These are phyloP conservation scores for Mobula birostris DNA, from an alignment of 2,113 vertebrate genomes.

Conservation along the genomic window DNA sequence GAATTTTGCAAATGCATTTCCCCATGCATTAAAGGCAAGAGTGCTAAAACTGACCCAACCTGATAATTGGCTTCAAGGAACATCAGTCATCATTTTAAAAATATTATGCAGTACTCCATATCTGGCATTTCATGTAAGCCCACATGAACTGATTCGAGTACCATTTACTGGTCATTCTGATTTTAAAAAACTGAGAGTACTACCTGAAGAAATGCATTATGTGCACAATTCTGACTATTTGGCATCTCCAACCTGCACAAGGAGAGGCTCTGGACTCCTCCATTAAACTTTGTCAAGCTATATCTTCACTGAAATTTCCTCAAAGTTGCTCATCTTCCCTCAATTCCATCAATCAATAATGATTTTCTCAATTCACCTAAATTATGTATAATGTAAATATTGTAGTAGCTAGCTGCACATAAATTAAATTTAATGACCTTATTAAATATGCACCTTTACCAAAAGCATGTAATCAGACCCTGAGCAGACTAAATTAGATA, in stretches of 20 bases:
- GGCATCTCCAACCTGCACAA: not conserved
- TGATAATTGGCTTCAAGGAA: too few species aligned
- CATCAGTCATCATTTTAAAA: too few species aligned
- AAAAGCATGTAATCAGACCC: not conserved
- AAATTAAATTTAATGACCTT: not conserved
- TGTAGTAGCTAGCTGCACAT: not conserved
- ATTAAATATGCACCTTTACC: not conserved
- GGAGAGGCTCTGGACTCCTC: too few species aligned
- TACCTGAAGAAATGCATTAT: not conserved
- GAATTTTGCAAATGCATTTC: too few species aligned
- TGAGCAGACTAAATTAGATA: too few species aligned
- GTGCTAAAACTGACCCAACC: too few species aligned
- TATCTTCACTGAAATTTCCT: too few species aligned
- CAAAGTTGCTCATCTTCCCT: too few species aligned
- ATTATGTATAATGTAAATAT: not conserved
- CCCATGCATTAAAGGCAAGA: too few species aligned
- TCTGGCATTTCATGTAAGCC: not conserved
- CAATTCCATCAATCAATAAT: too few species aligned
- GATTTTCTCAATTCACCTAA: not conserved
- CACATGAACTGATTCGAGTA: not conserved
- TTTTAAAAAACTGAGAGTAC: not conserved
- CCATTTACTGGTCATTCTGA: not conserved
- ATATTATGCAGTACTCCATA: not conserved
- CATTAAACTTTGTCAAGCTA: too few species aligned
- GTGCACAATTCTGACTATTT: not conserved